These are phyloP conservation scores for Syrmaticus mikado DNA, from an alignment of 2,113 vertebrate genomes.

Conservation along the genomic window DNA sequence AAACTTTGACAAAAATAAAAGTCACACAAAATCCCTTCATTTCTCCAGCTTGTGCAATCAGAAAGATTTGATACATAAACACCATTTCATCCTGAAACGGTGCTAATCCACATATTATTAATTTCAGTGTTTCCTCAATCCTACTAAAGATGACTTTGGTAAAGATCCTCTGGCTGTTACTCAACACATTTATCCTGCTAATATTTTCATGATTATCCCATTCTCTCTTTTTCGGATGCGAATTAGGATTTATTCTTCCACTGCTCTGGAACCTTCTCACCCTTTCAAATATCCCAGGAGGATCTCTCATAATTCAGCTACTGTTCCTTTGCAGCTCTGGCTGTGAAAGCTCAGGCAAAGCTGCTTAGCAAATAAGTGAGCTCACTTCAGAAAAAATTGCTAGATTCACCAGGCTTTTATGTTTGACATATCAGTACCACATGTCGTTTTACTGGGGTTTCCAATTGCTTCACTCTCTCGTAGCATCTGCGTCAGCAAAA, in stretches of 20 bases:
- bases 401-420: slow-evolving; percentile 40
- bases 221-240: slow-evolving; percentile 55
- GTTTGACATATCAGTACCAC: slow-evolving; percentile 9
- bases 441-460: not conserved
- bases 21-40: not conserved
- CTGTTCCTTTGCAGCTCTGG: not conserved
- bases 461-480: not conserved
- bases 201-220: slow-evolving; percentile 67
- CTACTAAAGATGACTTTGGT: slow-evolving; percentile 63
- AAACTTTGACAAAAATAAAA: not conserved
- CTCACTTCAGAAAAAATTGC: not conserved
- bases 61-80: slow-evolving; percentile 18
- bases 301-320: slow-evolving; percentile 67
- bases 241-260: slow-evolving; percentile 68
- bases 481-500: not conserved
- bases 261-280: slow-evolving; percentile 64
- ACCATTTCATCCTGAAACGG: slow-evolving; percentile 32
- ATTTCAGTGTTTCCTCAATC: slow-evolving; percentile 63
- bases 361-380: slow-evolving; percentile 68
- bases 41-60: not conserved
- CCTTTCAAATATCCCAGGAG: slow-evolving; percentile 60
- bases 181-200: slow-evolving; percentile 60
- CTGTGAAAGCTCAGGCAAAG: slow-evolving; percentile 59
- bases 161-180: slow-evolving; percentile 63
- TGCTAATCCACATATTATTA: slow-evolving; percentile 61